Evolutionary conservation across 2,888 invertebrate species (phyloP).

Genomic region (Plagiodera versicolora): DNA sequence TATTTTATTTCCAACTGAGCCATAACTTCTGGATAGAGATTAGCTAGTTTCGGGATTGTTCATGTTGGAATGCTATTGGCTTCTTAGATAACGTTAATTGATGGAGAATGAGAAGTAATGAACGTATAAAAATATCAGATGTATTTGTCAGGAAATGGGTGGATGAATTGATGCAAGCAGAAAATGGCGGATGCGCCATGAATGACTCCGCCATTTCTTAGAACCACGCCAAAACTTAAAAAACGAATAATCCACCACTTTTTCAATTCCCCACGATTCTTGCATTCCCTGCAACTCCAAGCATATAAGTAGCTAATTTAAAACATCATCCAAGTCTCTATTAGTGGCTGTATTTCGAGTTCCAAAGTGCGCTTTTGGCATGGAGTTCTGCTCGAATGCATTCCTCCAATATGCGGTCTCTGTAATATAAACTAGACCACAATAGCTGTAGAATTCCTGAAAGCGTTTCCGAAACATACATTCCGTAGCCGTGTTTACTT

Average conservation of each 20-base stretch:
- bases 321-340: no score
- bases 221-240: no score
- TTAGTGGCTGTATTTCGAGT: background rate
- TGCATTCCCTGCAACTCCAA: no score
- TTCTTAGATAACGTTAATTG: background rate
- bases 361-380: background rate
- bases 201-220: no score
- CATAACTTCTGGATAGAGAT: background rate
- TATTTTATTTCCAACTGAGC: background rate
- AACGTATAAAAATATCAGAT: no score
- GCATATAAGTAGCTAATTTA: no score
- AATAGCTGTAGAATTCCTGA: background rate
- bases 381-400: background rate
- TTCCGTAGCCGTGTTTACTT: background rate
- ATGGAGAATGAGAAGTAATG: background rate
- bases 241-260: no score
- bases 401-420: background rate
- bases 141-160: no score
- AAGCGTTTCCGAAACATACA: background rate
- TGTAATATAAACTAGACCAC: background rate
- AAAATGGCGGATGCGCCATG: no score
- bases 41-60: slow-evolving; percentile 3
- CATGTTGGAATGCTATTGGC: background rate
- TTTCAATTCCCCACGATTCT: no score
- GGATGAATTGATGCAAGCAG: no score